Conservation (phyloP, 1,140 invertebrate species). For the Proctacanthus coquilletti region DNA sequence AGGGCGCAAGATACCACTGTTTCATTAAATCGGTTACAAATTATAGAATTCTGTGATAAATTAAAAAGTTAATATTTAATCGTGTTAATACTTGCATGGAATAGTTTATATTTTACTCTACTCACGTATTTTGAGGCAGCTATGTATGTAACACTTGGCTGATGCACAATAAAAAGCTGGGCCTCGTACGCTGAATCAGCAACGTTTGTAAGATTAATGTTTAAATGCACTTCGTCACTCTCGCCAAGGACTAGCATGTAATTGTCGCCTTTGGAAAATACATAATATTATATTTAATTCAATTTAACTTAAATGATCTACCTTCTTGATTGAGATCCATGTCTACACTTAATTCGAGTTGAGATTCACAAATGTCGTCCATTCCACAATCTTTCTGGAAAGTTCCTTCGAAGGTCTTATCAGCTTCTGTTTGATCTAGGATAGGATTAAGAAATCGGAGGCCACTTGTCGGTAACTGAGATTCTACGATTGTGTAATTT, state of each 20-base stretch:
- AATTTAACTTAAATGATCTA: slow-evolving; percentile 10
- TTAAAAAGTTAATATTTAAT: background rate
- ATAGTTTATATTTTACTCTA: background rate
- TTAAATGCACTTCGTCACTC: slow-evolving; percentile 58
- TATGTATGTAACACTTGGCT: slow-evolving; percentile 63
- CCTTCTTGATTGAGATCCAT: slow-evolving; percentile 38
- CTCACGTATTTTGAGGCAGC: slow-evolving; percentile 37
- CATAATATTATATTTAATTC: slow-evolving; percentile 2
- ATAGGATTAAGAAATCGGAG: slow-evolving; percentile 68
- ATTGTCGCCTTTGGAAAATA: slow-evolving; percentile 25
- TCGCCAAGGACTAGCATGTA: slow-evolving; percentile 53
- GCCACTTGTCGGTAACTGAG: slow-evolving; percentile 43
- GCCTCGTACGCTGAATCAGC: slow-evolving; percentile 87
- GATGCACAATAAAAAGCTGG: slow-evolving; percentile 63
- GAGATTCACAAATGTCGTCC: slow-evolving; percentile 78
- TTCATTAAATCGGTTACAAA: slow-evolving; percentile 55
- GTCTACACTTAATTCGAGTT: slow-evolving; percentile 53
- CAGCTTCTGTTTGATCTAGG: slow-evolving; percentile 72
- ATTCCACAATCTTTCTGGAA: slow-evolving; percentile 88
- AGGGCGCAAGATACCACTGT: slow-evolving; percentile 64
- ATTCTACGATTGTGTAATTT: slow-evolving; percentile 64
- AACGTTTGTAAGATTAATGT: slow-evolving; percentile 57
- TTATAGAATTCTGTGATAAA: slow-evolving; percentile 31
- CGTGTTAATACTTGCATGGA: background rate
- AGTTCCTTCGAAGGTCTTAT: slow-evolving; percentile 62